Evolutionary conservation across 2,797 vertebrate species (phyloP).

Genomic region (Malurus splendens): DNA sequence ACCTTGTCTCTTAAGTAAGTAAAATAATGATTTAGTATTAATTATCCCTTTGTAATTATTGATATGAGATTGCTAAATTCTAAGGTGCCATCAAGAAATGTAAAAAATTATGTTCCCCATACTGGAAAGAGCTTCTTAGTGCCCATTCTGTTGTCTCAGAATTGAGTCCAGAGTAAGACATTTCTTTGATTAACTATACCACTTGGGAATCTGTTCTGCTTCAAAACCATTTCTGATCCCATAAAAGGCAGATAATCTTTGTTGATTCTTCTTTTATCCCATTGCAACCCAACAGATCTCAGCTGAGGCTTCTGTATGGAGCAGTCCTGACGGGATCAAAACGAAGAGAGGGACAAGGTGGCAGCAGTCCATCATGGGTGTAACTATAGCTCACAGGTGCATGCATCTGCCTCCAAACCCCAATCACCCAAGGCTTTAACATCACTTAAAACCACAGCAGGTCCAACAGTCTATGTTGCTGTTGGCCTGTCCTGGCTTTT

Average conservation of each 20-base stretch:
- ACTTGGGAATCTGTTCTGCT: not conserved
- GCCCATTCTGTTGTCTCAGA: not conserved
- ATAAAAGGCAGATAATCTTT: not conserved
- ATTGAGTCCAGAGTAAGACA: not conserved
- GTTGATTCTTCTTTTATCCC: not conserved
- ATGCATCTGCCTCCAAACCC: not conserved
- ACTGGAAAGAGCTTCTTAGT: not conserved
- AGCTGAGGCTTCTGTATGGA: not conserved
- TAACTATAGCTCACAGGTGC: not conserved
- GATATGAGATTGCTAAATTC: not conserved
- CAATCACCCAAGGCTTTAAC: not conserved
- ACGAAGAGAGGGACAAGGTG: not conserved
- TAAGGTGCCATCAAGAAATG: not conserved
- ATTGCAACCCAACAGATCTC: not conserved
- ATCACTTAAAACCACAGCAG: not conserved
- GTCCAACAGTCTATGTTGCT: not conserved
- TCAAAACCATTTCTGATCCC: not conserved
- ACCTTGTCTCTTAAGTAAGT: not conserved
- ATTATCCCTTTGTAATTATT: not conserved
- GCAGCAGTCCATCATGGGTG: too few species aligned
- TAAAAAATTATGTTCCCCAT: not conserved
- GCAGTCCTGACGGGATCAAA: not conserved
- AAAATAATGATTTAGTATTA: not conserved
- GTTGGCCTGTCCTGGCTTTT: not conserved
- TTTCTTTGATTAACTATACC: not conserved